Evolutionary conservation across 1,140 invertebrate genomes (phyloP).

Genomic region (Orchestia grillus): DNA sequence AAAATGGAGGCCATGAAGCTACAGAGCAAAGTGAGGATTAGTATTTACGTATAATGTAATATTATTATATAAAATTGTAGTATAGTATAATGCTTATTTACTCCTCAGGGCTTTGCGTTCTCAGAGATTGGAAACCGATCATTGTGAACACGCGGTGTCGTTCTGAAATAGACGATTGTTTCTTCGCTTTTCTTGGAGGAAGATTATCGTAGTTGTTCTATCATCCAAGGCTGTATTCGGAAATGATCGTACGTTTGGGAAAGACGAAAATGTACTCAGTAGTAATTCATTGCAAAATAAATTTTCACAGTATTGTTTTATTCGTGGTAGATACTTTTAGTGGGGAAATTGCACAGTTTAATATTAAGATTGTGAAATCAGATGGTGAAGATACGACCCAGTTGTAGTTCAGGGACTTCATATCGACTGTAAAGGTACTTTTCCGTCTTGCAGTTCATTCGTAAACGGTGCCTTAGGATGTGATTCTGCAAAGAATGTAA

Average conservation of each 20-base stretch:
- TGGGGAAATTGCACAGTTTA: neutral
- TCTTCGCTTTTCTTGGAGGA: too few species aligned
- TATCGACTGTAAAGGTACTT: neutral
- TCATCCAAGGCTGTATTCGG: neutral
- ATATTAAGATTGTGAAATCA: neutral
- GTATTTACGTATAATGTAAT: too few species aligned
- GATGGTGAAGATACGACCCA: neutral
- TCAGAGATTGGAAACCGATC: too few species aligned
- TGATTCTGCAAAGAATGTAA: too few species aligned
- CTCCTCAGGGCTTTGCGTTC: too few species aligned
- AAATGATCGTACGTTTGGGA: neutral
- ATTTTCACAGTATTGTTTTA: neutral
- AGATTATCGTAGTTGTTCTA: too few species aligned
- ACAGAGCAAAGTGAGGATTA: neutral
- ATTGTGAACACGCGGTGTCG: too few species aligned
- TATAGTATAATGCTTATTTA: too few species aligned
- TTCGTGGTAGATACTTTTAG: neutral
- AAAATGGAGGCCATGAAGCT: conserved; percentile 60
- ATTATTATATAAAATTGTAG: too few species aligned
- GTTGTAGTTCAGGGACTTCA: neutral
- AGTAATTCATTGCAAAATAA: neutral
- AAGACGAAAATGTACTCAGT: neutral
- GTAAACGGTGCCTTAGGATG: too few species aligned
- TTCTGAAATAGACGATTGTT: too few species aligned
- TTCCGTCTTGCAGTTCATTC: too few species aligned